Conservation (phyloP, 2,888 invertebrate species). For the Neria commutata region DNA sequence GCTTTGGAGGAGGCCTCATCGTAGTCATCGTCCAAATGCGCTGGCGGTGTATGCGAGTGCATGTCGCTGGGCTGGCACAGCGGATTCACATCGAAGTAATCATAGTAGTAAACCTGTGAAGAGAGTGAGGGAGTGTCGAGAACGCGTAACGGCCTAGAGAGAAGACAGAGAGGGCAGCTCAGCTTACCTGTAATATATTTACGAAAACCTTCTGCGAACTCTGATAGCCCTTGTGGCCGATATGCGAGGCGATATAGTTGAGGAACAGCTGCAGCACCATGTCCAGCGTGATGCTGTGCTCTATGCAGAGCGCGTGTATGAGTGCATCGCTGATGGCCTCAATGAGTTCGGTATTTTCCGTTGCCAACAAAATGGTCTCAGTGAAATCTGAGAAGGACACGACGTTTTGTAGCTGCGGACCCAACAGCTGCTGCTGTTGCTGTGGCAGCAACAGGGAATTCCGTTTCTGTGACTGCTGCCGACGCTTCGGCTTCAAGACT, state of each 20-base stretch:
- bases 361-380: conserved; percentile 54
- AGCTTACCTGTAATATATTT: conserved; percentile 61
- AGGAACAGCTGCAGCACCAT: conserved; percentile 66
- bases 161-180: too few species aligned
- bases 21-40: conserved; percentile 45
- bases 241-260: conserved; percentile 71
- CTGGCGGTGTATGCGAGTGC: conserved; percentile 50
- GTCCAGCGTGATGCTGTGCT: conserved; percentile 55
- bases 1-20: conserved; percentile 50
- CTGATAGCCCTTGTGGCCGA: conserved; percentile 65
- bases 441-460: background rate
- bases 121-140: too few species aligned
- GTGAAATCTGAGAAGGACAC: conserved; percentile 59
- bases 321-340: conserved; percentile 59
- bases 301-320: conserved; percentile 56
- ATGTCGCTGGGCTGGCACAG: conserved; percentile 43
- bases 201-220: conserved; percentile 63
- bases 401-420: conserved; percentile 29
- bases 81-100: conserved; percentile 54
- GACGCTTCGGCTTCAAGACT: background rate
- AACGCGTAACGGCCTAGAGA: too few species aligned
- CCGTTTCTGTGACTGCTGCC: conserved; percentile 7
- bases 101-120: conserved; percentile 62
- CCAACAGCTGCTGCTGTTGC: conserved; percentile 1
- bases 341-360: conserved; percentile 48